A percentile compares a stretch with the other conserved stretches of the same genome.
Conservation (phyloP, 1,140 invertebrate species). For the Lepidurus arcticus region DNA sequence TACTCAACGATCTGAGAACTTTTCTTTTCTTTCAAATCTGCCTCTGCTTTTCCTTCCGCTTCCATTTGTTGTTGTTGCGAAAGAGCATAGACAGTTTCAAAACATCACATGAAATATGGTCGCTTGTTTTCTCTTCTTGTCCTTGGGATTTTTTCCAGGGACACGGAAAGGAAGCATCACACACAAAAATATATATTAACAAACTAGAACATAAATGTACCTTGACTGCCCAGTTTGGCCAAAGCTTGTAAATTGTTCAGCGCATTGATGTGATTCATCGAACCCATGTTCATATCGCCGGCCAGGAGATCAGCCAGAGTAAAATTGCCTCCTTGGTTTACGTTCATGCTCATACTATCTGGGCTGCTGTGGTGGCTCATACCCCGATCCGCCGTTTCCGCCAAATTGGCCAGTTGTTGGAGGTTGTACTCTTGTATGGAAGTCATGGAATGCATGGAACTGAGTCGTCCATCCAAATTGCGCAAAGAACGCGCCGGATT, state of each 20-base stretch:
- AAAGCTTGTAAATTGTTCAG: conserved; percentile 81
- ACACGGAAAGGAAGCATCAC: background rate
- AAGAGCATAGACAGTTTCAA: background rate
- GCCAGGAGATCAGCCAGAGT: conserved; percentile 65
- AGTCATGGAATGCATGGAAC: conserved; percentile 41
- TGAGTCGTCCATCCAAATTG: conserved; percentile 11
- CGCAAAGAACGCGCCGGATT: conserved; percentile 10
- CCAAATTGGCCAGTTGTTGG: conserved; percentile 69
- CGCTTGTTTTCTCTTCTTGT: background rate
- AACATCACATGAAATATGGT: conserved; percentile 1
- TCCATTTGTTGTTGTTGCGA: background rate
- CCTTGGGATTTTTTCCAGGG: background rate
- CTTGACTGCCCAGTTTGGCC: conserved; percentile 64
- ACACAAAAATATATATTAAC: background rate
- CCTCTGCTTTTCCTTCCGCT: background rate
- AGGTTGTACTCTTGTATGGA: conserved; percentile 78
- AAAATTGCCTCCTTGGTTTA: conserved; percentile 50
- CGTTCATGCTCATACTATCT: conserved; percentile 35
- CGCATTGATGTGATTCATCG: conserved; percentile 56
- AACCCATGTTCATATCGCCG: conserved; percentile 50
- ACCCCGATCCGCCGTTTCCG: conserved; percentile 54
- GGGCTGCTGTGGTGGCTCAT: conserved; percentile 44
- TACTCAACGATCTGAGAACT: background rate
- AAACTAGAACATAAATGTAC: conserved; percentile 25
- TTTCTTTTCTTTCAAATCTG: background rate